Conservation (phyloP, 1,140 invertebrate genomes). For the Drosophila murphyi region DNA sequence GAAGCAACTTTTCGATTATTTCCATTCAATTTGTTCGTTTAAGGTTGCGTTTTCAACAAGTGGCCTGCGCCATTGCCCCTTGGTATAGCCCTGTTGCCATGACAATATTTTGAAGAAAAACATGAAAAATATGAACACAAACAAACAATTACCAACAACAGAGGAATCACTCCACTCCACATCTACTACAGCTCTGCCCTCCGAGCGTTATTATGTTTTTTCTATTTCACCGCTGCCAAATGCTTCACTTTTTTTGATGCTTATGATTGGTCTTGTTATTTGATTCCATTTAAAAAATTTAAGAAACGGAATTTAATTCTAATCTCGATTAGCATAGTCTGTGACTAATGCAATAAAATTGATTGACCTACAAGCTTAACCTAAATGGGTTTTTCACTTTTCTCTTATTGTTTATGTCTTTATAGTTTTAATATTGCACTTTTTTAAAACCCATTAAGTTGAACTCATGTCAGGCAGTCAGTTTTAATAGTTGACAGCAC, state of each 20-base stretch:
- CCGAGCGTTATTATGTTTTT: neutral
- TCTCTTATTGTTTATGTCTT: neutral
- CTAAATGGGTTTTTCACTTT: neutral
- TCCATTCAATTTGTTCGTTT: conserved; percentile 54
- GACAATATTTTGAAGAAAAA: conserved; percentile 34
- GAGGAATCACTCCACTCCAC: neutral
- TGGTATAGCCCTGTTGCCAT: conserved; percentile 10
- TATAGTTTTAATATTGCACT: neutral
- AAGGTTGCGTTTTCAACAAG: conserved; percentile 41
- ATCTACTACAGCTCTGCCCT: neutral
- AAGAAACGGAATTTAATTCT: no score
- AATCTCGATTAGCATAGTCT: no score
- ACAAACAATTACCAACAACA: conserved; percentile 43
- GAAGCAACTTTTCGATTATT: conserved; percentile 46
- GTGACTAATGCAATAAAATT: no score
- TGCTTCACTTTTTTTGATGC: neutral
- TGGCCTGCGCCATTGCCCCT: conserved; percentile 4
- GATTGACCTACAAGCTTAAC: neutral
- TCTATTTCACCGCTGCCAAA: conserved; percentile 3
- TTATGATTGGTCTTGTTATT: conserved; percentile 28
- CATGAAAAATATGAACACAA: conserved; percentile 45
- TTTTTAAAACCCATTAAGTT: conserved; percentile 8
- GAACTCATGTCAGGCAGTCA: neutral
- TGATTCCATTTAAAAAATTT: no score
- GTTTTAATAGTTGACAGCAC: conserved; percentile 29